Evolutionary conservation across 2,888 invertebrate species (phyloP).

Genomic region (Formica aserva): DNA sequence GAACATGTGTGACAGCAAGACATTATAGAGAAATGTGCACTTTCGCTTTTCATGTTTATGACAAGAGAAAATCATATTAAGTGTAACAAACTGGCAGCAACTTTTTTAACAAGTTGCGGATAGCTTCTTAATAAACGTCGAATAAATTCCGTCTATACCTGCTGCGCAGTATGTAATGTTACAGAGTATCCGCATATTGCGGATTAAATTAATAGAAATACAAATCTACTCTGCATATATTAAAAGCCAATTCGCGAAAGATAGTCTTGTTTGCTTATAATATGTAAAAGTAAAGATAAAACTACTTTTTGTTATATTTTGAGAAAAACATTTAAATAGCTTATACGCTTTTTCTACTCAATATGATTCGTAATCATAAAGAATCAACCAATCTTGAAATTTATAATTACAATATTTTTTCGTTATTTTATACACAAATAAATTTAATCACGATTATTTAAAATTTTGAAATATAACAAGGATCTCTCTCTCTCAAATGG

Average conservation of each 20-base stretch:
- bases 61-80: constrained; percentile 20
- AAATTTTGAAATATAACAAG: constrained; percentile 7
- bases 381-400: constrained; percentile 15
- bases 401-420: constrained; percentile 20
- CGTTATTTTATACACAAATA: neutral
- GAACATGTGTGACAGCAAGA: constrained; percentile 63
- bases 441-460: neutral
- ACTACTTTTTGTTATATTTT: neutral
- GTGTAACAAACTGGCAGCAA: constrained; percentile 17
- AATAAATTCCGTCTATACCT: neutral
- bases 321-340: neutral
- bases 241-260: neutral
- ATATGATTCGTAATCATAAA: constrained; percentile 5
- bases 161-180: neutral
- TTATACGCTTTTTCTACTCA: constrained; percentile 25
- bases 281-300: neutral
- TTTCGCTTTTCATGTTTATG: constrained; percentile 75
- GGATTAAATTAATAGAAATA: neutral
- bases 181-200: neutral
- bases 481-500: neutral
- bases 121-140: neutral
- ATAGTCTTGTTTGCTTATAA: constrained; percentile 1
- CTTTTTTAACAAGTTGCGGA: constrained; percentile 3
- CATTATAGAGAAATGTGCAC: constrained; percentile 66
- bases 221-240: neutral